Percentiles rank a stretch among this genome's conserved stretches.
phyloP scores from a whole-genome alignment of 2,113 vertebrate genomes.

The Micronycteris hirsuta region DNA sequence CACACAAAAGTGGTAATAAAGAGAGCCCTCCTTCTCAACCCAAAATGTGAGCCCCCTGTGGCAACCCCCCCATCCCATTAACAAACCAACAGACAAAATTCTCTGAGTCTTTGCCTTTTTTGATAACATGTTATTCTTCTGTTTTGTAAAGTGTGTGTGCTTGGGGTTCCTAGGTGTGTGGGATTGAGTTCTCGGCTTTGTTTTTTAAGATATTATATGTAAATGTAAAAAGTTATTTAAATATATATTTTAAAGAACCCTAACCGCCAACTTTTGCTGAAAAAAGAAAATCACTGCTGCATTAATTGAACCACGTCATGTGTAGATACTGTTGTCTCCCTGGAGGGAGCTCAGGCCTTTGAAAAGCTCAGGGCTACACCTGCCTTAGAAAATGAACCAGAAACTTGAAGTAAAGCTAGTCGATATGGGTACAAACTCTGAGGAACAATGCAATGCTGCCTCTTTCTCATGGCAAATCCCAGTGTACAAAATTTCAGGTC shows the following conservation, averaged over 20 bases:
- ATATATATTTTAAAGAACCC: constrained; percentile 83
- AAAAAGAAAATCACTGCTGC: constrained; percentile 69
- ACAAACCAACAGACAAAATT: constrained; percentile 67
- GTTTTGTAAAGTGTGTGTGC: constrained; percentile 75
- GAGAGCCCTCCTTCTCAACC: constrained; percentile 77
- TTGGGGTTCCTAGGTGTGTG: constrained; percentile 69
- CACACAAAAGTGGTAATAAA: constrained; percentile 82
- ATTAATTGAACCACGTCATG: constrained; percentile 76
- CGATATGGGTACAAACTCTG: constrained; percentile 70
- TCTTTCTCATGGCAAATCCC: constrained; percentile 62
- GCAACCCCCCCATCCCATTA: constrained; percentile 43
- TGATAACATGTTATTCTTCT: constrained; percentile 68
- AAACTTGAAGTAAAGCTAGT: constrained; percentile 80
- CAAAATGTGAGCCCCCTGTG: constrained; percentile 73
- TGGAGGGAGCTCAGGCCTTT: constrained; percentile 78
- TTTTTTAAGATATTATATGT: constrained; percentile 73
- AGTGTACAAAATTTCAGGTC: constrained; percentile 21
- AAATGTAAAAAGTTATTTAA: constrained; percentile 83
- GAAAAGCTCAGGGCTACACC: constrained; percentile 84
- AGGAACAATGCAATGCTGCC: constrained; percentile 62
- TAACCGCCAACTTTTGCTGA: constrained; percentile 74
- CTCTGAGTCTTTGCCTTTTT: constrained; percentile 69
- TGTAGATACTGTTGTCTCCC: constrained; percentile 77
- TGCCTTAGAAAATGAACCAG: constrained; percentile 85
- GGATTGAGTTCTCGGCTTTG: constrained; percentile 78